Evolutionary conservation across 2,113 vertebrate genomes (phyloP), one percentile per base, ranked within the genome.

Genomic region (Malurus melanocephalus): DNA sequence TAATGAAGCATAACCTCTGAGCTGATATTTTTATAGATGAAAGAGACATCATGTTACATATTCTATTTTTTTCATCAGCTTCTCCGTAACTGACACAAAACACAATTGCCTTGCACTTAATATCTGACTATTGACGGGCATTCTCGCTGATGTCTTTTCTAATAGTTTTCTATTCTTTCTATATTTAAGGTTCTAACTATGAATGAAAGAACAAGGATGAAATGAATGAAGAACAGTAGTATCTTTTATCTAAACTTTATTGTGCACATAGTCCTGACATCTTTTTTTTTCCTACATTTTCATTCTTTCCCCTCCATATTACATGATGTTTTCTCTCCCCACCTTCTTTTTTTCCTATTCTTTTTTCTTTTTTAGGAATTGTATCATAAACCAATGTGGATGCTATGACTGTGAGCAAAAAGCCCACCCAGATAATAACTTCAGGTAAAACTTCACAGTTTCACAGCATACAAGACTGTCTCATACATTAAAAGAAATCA

Each of bases 1-100:
- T 97, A 97, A 98, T 96, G 96, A 97, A 97, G 96, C 87, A 53
- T 96, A 94, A 91, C 92, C 83, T 95, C 89, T 95, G 69, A 97
- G 94, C 81, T 95, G 93, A 96, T 97, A 91, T 88, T 95, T 96
- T 94, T 85, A 91, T 49, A 95, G 92, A 97, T 95, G 96, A 97
- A 97, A 97, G 91, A 97, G 93, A 92, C 93, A 95, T 97, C 90
- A 84, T 93, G 93, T 96, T 96, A 94, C 85, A 91, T 94, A 95
- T 96, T 95, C 94, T 95, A 57, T 94, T 97, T 97, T 97, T 97
- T 97, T 96, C 85, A 95, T 96, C 96, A 94, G 72, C 60, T 92
- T 90, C 68, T 86, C 74, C 68, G 65, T 69, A 96, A 87, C 60
- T 53, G 69, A 94, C 90, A 95, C 55, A 95, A 95, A 97, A 74